These are phyloP conservation scores for Ganaspis sp. DNA, from an alignment of 1,140 invertebrate species.

Conservation along the genomic window DNA sequence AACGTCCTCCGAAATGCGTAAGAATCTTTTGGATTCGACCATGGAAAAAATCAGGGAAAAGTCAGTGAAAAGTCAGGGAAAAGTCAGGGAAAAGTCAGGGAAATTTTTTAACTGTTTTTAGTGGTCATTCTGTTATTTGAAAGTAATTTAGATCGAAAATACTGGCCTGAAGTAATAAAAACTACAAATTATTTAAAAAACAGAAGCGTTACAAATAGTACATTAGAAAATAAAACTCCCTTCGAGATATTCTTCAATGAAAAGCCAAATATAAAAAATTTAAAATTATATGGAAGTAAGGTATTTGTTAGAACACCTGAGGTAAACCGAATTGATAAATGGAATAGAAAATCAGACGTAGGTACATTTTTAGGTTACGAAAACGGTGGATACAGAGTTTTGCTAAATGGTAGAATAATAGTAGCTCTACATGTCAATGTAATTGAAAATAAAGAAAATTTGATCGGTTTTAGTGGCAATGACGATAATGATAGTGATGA, in stretches of 20 bases:
- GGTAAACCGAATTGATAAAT: slow-evolving; percentile 30
- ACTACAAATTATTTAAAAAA: slow-evolving; percentile 32
- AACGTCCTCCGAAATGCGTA: too few relatives aligned
- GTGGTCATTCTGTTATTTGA: too few relatives aligned
- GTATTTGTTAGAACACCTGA: slow-evolving; percentile 45
- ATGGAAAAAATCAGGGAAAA: too few relatives aligned
- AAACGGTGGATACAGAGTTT: slow-evolving; percentile 43
- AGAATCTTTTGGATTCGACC: too few relatives aligned
- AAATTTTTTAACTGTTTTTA: too few relatives aligned
- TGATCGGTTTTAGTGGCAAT: slow-evolving; percentile 39
- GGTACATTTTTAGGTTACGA: slow-evolving; percentile 45
- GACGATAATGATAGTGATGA: slow-evolving; percentile 34
- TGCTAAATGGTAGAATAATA: slow-evolving; percentile 44
- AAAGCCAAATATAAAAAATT: slow-evolving; percentile 54
- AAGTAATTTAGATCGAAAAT: slow-evolving; percentile 43
- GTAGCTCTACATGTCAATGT: slow-evolving; percentile 45
- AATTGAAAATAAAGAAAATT: slow-evolving; percentile 44
- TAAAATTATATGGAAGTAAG: slow-evolving; percentile 52
- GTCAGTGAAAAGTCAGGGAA: too few relatives aligned
- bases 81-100: too few relatives aligned
- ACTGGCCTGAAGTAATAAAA: slow-evolving; percentile 53
- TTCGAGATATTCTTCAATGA: slow-evolving; percentile 53
- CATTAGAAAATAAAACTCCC: slow-evolving; percentile 12
- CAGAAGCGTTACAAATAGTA: slow-evolving; percentile 39
- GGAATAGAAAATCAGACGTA: slow-evolving; percentile 37